Conservation (phyloP, 1,140 invertebrate genomes). For the Lepidurus apus region DNA sequence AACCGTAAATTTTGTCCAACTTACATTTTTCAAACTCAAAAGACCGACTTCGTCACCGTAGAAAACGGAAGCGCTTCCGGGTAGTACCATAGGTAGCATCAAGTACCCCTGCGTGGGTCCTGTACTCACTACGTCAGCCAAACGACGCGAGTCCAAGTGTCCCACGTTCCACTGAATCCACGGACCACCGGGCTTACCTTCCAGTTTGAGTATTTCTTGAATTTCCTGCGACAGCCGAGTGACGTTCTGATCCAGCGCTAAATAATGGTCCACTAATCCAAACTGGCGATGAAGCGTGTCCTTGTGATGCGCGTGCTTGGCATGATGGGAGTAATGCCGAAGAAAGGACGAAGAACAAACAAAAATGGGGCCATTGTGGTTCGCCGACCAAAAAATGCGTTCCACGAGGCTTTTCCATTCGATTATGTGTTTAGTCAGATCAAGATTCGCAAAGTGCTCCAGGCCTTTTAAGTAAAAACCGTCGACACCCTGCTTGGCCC, state of each 20-base stretch:
- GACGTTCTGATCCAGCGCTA: conserved; percentile 20
- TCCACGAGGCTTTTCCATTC: conserved; percentile 60
- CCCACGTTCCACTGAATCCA: conserved; percentile 33
- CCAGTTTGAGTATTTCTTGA: conserved; percentile 3
- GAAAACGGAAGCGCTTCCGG: conserved; percentile 71
- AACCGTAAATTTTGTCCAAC: conserved; percentile 36
- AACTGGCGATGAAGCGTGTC: conserved; percentile 20
- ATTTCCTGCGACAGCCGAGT: conserved; percentile 10
- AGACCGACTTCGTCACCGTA: conserved; percentile 71
- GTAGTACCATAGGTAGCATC: conserved; percentile 64
- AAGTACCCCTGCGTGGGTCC: conserved; percentile 51
- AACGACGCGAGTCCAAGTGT: background rate
- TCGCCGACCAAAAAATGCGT: conserved; percentile 16
- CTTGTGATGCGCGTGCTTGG: background rate
- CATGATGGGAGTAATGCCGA: conserved; percentile 12
- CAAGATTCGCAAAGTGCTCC: conserved; percentile 48
- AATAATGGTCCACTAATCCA: conserved; percentile 29
- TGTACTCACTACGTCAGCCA: conserved; percentile 39
- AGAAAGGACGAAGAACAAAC: conserved; percentile 28
- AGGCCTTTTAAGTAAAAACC: conserved; percentile 74
- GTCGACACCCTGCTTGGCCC: conserved; percentile 61
- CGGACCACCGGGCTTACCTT: conserved; percentile 23
- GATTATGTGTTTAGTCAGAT: conserved; percentile 51
- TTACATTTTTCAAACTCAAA: conserved; percentile 37
- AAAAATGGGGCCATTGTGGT: conserved; percentile 20